phyloP scores from a whole-genome alignment of 2,113 vertebrate species.

The Ictalurus punctatus region DNA sequence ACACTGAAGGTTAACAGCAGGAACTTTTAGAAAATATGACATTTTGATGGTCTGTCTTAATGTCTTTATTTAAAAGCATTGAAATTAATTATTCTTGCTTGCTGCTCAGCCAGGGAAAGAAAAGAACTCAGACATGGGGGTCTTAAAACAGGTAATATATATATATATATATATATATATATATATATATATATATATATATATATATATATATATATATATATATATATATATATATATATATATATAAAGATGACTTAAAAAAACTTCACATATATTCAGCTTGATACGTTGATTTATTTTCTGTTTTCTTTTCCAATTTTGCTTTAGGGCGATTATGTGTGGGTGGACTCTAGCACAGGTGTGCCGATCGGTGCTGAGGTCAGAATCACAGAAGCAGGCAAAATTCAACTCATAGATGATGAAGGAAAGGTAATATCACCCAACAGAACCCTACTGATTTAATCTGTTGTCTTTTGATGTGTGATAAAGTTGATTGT shows the following conservation, averaged over 20 bases:
- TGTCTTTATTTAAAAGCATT: background rate
- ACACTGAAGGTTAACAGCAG: background rate
- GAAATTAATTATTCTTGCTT: background rate
- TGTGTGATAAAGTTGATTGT: background rate
- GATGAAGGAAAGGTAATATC: conserved; percentile 90
- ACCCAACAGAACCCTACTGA: background rate
- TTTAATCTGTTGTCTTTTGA: background rate
- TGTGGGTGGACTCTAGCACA: conserved; percentile 82
- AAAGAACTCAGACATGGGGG: conserved; percentile 62
- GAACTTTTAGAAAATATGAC: background rate
- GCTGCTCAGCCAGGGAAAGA: conserved; percentile 37
- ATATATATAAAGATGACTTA: background rate
- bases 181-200: too few relatives aligned
- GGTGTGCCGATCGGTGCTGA: conserved; percentile 84
- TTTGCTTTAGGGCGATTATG: conserved; percentile 83
- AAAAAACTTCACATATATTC: background rate
- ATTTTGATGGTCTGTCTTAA: background rate
- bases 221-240: too few relatives aligned
- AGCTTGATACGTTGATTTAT: too few relatives aligned
- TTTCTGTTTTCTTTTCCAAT: background rate
- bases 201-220: too few relatives aligned
- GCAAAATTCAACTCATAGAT: conserved; percentile 82
- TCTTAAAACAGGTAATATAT: conserved; percentile 69
- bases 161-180: too few relatives aligned
- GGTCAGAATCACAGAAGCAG: conserved; percentile 78